Evolutionary conservation across 2,797 vertebrate genomes (phyloP).

Genomic region (Chiloscyllium punctatum): DNA sequence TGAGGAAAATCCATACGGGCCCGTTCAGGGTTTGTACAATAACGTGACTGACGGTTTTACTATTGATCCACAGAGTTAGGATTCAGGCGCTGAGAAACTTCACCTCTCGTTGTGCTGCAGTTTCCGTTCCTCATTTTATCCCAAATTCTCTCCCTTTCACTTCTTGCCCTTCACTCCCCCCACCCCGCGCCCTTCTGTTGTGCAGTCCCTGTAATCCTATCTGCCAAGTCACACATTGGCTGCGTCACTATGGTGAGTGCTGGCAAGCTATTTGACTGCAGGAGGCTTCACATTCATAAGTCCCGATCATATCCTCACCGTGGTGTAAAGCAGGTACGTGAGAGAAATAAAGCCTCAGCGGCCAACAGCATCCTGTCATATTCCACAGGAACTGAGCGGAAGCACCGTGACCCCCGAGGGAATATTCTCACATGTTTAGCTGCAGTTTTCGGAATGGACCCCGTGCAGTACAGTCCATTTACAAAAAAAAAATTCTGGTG

Average conservation of each 20-base stretch:
- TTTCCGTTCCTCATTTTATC: neutral
- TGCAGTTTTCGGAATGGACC: neutral
- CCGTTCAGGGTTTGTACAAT: neutral
- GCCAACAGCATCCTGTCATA: neutral
- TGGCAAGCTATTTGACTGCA: neutral
- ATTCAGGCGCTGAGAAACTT: neutral
- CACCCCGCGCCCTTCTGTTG: neutral
- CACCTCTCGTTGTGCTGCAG: neutral
- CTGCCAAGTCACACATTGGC: neutral
- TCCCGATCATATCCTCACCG: neutral
- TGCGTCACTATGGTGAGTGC: neutral
- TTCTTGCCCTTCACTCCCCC: neutral
- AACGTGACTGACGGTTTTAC: neutral
- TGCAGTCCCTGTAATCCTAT: neutral
- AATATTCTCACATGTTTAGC: neutral
- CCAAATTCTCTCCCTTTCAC: neutral
- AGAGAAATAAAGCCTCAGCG: neutral
- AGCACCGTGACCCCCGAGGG: neutral
- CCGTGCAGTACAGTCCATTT: neutral
- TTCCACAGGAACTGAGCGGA: no score
- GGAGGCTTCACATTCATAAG: neutral
- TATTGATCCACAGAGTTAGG: neutral
- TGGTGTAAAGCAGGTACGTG: neutral
- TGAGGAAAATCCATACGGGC: neutral
- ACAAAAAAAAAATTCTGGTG: neutral